Evolutionary conservation across 2,797 vertebrate species (phyloP).

Genomic region (Chrysocyon brachyurus): DNA sequence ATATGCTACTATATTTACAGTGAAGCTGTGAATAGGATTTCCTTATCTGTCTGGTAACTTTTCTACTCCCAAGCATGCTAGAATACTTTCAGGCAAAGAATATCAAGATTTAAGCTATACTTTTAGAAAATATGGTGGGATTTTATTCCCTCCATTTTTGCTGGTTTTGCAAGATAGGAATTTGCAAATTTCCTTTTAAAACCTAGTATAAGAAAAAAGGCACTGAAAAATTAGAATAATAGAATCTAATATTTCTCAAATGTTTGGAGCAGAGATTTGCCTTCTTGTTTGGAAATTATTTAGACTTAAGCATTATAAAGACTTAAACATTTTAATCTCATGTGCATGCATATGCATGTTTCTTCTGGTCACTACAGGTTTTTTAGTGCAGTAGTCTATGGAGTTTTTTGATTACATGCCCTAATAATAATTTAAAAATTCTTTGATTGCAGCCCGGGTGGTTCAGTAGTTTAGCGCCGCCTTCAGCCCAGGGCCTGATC

Average conservation of each 20-base stretch:
- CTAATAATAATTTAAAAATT: background rate
- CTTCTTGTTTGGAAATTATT: background rate
- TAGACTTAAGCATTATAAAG: background rate
- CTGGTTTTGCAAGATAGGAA: background rate
- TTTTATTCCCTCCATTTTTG: background rate
- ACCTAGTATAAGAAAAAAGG: background rate
- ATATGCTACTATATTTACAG: background rate
- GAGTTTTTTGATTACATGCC: background rate
- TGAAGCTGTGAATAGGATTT: background rate
- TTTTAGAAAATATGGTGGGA: background rate
- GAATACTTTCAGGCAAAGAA: conserved; percentile 9
- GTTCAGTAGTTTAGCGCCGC: too few relatives aligned
- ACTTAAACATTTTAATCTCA: background rate
- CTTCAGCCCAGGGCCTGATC: too few relatives aligned
- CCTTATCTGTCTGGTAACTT: background rate
- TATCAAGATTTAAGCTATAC: background rate
- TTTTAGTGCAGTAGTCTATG: background rate
- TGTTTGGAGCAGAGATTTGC: conserved; percentile 29
- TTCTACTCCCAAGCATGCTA: background rate
- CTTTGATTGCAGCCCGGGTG: background rate
- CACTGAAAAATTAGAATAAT: background rate
- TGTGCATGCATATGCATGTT: background rate
- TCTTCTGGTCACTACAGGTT: background rate
- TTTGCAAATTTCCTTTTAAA: conserved; percentile 41
- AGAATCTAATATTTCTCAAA: background rate